Evolutionary conservation across 2,797 vertebrate genomes (phyloP), one percentile per base, ranked within the genome.

Genomic region (Micromesistius poutassou): DNA sequence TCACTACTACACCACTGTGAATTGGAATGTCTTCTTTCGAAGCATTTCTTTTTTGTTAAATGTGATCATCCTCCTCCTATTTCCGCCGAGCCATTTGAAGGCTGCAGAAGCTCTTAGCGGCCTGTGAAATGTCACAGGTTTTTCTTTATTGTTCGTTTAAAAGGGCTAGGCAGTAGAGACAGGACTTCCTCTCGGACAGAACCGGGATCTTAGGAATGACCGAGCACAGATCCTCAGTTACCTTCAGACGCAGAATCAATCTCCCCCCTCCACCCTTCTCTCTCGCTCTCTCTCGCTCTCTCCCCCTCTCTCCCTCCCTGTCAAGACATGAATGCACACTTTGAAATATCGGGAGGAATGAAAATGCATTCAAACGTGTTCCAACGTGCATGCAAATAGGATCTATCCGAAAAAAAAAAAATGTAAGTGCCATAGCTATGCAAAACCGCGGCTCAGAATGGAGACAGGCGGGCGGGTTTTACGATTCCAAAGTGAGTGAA

Each of bases 81-180:
- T 62, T n/a, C n/a, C 50, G 2, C 5, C 7, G 19, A 62, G 50
- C 50, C 50, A 2, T 50, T 62, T n/a, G 19, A 6, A 62, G 50
- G 50, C 19, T 62, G 50, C 22, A 88, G 77, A 78, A 76, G 75
- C n/a, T 87, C 74, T 85, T 79, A 77, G 79, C 35, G 35, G 66
- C 42, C 73, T 82, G 85, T 86, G 85, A 91, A 90, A 90, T 86
- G 76, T 79, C 86, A 84, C 85, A 74, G 75, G 79, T 75, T 81
- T 76, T 68, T 74, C 75, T 85, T 81, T 75, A 80, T 75, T 74
- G 80, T 81, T 80, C 25, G 25, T 83, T 83, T 7, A 82, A 71
- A 73, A 75, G 85, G 76, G 81, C n/a, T n/a, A 74, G 62, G 71
- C 35, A 78, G 76, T 0, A 30, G 10, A 33, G 72, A 78, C 16